phyloP scores from a whole-genome alignment of 2,888 invertebrate genomes.

The Gastracanthus pulcherrimus region DNA sequence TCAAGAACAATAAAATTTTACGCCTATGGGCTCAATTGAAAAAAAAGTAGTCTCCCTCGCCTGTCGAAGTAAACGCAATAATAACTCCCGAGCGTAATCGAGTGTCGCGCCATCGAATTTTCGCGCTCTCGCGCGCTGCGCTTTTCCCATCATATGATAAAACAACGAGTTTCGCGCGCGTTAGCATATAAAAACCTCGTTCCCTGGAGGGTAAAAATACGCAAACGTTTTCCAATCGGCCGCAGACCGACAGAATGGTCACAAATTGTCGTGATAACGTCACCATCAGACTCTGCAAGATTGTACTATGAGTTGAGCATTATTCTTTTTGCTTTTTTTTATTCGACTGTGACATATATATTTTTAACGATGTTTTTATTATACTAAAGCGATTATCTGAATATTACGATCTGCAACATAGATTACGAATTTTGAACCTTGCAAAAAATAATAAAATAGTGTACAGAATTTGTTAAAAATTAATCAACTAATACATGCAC shows the following conservation, averaged over 20 bases:
- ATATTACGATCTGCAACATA: too few relatives aligned
- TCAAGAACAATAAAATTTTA: constrained; percentile 1
- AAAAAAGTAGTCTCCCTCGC: background rate
- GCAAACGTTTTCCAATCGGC: constrained; percentile 27
- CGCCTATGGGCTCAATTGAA: background rate
- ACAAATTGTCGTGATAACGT: constrained; percentile 15
- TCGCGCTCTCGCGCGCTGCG: constrained; percentile 14
- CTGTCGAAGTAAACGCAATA: constrained; percentile 19
- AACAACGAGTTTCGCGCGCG: constrained; percentile 36
- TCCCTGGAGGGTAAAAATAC: constrained; percentile 16
- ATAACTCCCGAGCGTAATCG: constrained; percentile 39
- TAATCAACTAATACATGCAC: too few relatives aligned
- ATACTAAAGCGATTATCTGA: too few relatives aligned
- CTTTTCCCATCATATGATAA: constrained; percentile 21
- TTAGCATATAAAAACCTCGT: constrained; percentile 32
- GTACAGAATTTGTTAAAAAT: too few relatives aligned
- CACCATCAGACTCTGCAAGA: background rate
- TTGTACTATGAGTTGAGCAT: too few relatives aligned
- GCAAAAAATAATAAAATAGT: too few relatives aligned
- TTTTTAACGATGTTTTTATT: too few relatives aligned
- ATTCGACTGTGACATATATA: too few relatives aligned
- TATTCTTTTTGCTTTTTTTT: too few relatives aligned
- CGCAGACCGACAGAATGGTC: background rate
- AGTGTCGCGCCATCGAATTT: constrained; percentile 40
- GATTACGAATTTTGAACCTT: too few relatives aligned